phyloP scores from a whole-genome alignment of 2,113 vertebrate species.

The Dipodomys spectabilis region DNA sequence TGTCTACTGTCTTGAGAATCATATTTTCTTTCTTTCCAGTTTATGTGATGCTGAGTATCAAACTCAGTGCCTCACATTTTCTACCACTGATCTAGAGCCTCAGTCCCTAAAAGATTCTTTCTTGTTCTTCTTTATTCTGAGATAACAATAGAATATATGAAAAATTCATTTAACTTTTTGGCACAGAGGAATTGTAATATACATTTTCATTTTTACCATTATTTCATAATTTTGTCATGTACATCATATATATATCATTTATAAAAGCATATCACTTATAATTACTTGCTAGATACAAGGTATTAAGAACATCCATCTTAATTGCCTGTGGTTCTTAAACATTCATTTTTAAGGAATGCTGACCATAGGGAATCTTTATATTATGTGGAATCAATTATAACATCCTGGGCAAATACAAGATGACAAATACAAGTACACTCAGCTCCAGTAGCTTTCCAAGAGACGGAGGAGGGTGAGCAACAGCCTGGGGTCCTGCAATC shows the following conservation, averaged over 20 bases:
- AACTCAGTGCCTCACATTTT: background rate
- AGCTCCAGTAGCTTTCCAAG: background rate
- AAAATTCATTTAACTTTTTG: slow-evolving; percentile 18
- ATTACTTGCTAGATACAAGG: slow-evolving; percentile 4
- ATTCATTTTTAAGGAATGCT: slow-evolving; percentile 25
- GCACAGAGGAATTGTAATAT: background rate
- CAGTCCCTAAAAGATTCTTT: background rate
- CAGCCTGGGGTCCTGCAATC: background rate
- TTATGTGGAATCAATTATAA: background rate
- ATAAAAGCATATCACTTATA: background rate
- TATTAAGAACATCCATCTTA: slow-evolving; percentile 25
- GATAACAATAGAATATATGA: background rate
- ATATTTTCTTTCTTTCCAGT: background rate
- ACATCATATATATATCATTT: background rate
- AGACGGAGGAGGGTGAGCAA: background rate
- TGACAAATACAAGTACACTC: background rate
- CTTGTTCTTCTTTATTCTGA: slow-evolving; percentile 14
- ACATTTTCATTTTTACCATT: slow-evolving; percentile 27
- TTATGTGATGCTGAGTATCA: background rate
- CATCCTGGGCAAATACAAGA: background rate
- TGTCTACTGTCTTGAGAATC: background rate
- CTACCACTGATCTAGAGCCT: background rate
- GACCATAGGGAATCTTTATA: background rate
- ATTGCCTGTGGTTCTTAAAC: slow-evolving; percentile 31
- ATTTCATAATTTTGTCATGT: background rate